Base-by-base conservation (phyloP, 1,140 invertebrate genomes). In the Conus ventricosus region DNA sequence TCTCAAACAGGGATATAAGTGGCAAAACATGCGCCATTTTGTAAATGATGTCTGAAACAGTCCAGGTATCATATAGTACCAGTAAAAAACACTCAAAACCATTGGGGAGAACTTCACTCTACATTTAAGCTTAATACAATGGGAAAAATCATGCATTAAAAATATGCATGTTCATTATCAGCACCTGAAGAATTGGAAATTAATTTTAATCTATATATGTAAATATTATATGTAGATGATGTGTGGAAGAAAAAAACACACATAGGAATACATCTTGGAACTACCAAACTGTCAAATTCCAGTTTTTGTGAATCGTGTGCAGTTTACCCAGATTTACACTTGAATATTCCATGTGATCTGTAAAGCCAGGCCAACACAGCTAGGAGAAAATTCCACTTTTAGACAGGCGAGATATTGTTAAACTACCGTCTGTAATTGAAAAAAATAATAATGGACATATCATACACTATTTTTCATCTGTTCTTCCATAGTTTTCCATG, bases 181-280 rank as follows among this genome's bases (percentile, higher is more conserved):
- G 85, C 85, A 87, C 85, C 85, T 87, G 71, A 87, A 87, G 51
- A 67, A n/a, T n/a, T 84, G 82, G 82, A 57, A 84, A 39, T 84
- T 63, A n/a, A 81, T 53, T 54, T 63, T 84, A 17, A 63, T 53
- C 23, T 84, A 84, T n/a, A 71, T n/a, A 71, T 71, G 60, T 63
- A 63, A 11, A 63, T 63, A 11, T 13, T 63, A 63, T 63, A 80
- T 51, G 53, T 51, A 53, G 51, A 81, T 81, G 76, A 78, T 27
- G 25, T 27, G 13, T 25, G 39, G 39, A 39, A 80, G 25, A 55
- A 53, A 81, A 81, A 20, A 78, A 78, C 0, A 10, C 17, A 39
- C 11, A 78, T 7, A 78, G 11, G 39, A 78, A 51, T 27, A 27
- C 76, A 78, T 78, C 71, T 78, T 10, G 10, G 27, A 78, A 75